phyloP scores from a whole-genome alignment of 2,797 vertebrate species.

The Argentina silus region DNA sequence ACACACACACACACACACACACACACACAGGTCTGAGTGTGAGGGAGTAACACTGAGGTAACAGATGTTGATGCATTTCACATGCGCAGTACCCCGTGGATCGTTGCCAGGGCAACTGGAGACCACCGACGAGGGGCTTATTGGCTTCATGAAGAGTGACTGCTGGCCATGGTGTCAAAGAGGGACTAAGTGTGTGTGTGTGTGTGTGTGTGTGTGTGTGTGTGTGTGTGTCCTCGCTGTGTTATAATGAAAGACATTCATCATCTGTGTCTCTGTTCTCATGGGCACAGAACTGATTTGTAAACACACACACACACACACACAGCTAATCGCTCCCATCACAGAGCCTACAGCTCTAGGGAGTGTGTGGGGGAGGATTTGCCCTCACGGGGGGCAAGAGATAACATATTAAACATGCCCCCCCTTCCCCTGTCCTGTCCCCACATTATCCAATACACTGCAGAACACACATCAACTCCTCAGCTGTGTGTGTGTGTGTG shows the following conservation, averaged over 20 bases:
- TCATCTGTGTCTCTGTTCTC: not conserved
- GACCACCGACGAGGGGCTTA: conserved; percentile 88
- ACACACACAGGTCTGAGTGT: no score
- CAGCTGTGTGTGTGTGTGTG: conserved; percentile 20
- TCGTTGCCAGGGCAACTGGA: conserved; percentile 92
- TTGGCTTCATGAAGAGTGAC: conserved; percentile 91
- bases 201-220: conserved; percentile 24
- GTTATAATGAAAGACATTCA: conserved; percentile 2
- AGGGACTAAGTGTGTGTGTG: conserved; percentile 76
- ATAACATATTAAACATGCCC: conserved; percentile 70
- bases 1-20: no score
- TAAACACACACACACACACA: not conserved
- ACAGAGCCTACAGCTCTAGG: no score
- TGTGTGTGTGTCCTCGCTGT: conserved; percentile 78
- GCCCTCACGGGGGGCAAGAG: conserved; percentile 55
- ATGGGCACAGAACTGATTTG: not conserved
- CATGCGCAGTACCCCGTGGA: conserved; percentile 87
- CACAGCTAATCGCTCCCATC: no score
- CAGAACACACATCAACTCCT: conserved; percentile 29
- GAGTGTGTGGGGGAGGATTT: conserved; percentile 67
- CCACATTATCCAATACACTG: conserved; percentile 50
- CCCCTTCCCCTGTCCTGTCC: conserved; percentile 35
- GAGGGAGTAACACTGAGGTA: conserved; percentile 79
- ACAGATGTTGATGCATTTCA: conserved; percentile 91
- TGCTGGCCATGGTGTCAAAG: conserved; percentile 73